These are phyloP conservation scores for Natrix natrix DNA, from an alignment of 2,797 vertebrate genomes.

Conservation along the genomic window DNA sequence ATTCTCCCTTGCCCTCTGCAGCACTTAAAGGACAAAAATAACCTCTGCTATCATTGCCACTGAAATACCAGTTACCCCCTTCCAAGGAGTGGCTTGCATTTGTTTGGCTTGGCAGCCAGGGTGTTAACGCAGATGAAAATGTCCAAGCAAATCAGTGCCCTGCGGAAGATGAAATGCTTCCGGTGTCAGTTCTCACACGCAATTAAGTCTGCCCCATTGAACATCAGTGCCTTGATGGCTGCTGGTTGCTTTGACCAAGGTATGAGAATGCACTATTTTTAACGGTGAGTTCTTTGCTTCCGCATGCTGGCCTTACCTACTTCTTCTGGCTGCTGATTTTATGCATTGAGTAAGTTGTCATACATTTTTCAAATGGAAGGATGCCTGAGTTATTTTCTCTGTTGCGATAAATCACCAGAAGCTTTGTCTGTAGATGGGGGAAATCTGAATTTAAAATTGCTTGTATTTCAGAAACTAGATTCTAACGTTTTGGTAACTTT, in stretches of 20 bases:
- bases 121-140: slow-evolving; percentile 51
- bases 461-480: neutral
- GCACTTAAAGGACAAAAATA: slow-evolving; percentile 22
- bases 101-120: slow-evolving; percentile 23
- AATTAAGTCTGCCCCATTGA: slow-evolving; percentile 37
- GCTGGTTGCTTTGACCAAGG: slow-evolving; percentile 49
- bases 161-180: slow-evolving; percentile 59
- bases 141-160: slow-evolving; percentile 25
- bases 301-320: neutral
- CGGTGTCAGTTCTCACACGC: slow-evolving; percentile 47
- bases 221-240: slow-evolving; percentile 54
- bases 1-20: slow-evolving; percentile 1
- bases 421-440: neutral
- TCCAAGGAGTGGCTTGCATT: neutral
- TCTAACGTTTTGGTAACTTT: neutral
- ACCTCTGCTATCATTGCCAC: neutral
- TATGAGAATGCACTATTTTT: slow-evolving; percentile 38
- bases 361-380: neutral
- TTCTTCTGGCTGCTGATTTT: slow-evolving; percentile 17
- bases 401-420: slow-evolving; percentile 10
- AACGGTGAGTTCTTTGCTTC: slow-evolving; percentile 13
- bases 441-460: neutral
- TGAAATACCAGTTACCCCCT: neutral
- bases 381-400: neutral
- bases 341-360: neutral